These are phyloP conservation scores for Diorhabda sublineata DNA, from an alignment of 1,140 invertebrate species.

Conservation along the genomic window DNA sequence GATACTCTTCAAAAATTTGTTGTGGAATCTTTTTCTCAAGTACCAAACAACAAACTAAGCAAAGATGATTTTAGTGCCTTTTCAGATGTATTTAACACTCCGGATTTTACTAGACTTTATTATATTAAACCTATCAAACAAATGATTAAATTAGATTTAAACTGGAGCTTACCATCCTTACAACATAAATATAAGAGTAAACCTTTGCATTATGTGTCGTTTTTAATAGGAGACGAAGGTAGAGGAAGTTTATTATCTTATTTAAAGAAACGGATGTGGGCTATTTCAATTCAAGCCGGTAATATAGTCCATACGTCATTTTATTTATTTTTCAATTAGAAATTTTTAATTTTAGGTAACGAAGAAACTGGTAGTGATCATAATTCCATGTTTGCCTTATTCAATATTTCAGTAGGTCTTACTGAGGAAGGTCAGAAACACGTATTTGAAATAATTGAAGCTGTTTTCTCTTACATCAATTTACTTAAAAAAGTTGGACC, in stretches of 20 bases:
- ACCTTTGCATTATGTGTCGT: constrained; percentile 75
- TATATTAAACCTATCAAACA: constrained; percentile 79
- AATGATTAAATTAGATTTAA: constrained; percentile 67
- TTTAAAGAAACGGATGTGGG: constrained; percentile 65
- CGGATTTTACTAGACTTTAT: constrained; percentile 68
- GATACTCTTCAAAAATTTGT: constrained; percentile 69
- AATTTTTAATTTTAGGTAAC: constrained; percentile 52
- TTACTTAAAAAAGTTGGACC: constrained; percentile 60
- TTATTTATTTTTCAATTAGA: background rate
- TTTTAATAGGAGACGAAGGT: constrained; percentile 84
- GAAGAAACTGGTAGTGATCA: constrained; percentile 71
- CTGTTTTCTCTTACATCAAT: constrained; percentile 71
- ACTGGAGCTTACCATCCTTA: constrained; percentile 77
- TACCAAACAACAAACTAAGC: constrained; percentile 60
- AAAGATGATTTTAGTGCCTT: constrained; percentile 56
- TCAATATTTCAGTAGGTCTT: constrained; percentile 69
- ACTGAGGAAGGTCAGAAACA: constrained; percentile 76
- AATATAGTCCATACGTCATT: background rate
- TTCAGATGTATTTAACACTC: constrained; percentile 56
- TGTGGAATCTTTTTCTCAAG: constrained; percentile 57
- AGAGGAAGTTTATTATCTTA: constrained; percentile 81
- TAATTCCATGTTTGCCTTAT: constrained; percentile 69
- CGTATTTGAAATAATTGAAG: constrained; percentile 62
- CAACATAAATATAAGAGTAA: constrained; percentile 69
- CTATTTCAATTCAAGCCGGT: constrained; percentile 19